These are phyloP conservation scores for Malacoctenus gilli DNA, from an alignment of 2,797 vertebrate genomes.

Conservation along the genomic window DNA sequence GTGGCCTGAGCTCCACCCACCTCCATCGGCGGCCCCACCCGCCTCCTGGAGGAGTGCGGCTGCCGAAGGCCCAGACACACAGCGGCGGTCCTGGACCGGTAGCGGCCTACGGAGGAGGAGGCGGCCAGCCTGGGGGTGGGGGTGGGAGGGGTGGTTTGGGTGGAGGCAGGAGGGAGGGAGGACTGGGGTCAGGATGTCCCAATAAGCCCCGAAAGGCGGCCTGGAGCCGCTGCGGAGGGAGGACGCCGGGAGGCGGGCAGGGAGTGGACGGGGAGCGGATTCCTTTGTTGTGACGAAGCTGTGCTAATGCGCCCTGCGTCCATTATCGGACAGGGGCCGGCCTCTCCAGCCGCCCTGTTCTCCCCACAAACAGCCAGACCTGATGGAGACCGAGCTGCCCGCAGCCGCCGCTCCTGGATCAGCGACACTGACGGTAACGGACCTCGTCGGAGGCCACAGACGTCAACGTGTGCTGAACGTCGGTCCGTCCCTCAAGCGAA, in stretches of 20 bases:
- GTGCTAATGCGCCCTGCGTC: slow-evolving; percentile 15
- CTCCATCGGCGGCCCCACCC: too few species aligned
- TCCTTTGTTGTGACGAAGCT: slow-evolving; percentile 81
- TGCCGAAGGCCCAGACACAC: too few species aligned
- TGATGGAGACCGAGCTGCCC: too few species aligned
- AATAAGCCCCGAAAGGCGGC: background rate
- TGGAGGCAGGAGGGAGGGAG: slow-evolving; percentile 10
- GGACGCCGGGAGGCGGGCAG: slow-evolving; percentile 23
- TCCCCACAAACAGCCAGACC: too few species aligned
- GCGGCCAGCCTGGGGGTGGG: background rate
- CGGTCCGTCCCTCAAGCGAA: background rate
- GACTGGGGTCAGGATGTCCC: background rate
- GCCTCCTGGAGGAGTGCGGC: too few species aligned
- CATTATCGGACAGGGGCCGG: slow-evolving; percentile 58
- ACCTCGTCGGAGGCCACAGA: too few species aligned
- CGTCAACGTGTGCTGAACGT: too few species aligned
- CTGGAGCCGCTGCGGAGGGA: background rate
- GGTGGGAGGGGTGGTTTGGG: slow-evolving; percentile 39
- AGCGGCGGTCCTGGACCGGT: too few species aligned
- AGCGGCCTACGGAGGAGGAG: slow-evolving; percentile 25
- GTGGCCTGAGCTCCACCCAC: too few species aligned
- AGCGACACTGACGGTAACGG: too few species aligned
- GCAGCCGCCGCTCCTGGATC: too few species aligned
- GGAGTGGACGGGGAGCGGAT: slow-evolving; percentile 66
- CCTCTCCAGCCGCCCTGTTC: background rate